Base-by-base conservation (phyloP, 2,113 vertebrate genomes). In the Daphoenositta chrysoptera region DNA sequence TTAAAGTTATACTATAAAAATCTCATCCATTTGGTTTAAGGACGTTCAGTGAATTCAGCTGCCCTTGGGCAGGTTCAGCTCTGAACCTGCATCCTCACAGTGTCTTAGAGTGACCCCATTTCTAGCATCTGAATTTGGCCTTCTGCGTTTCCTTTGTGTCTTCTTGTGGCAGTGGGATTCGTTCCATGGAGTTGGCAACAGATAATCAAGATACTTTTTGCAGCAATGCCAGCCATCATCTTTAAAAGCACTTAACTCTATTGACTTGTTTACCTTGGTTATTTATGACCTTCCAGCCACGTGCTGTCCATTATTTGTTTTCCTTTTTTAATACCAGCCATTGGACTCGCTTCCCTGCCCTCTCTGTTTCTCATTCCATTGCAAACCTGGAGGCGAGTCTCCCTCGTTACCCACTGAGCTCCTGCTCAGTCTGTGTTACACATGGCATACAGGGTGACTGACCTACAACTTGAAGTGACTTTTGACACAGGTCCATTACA, bases 191-290 rank as follows among this genome's bases (percentile, higher is more conserved):
- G 39, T 11, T 87, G 80, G 83, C 75, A 75, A n/a, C 58, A 89
- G 89, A 91, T 89, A 39, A 86, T 88, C 71, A 51, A 85, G 60
- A 86, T 23, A 26, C 14, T 22, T 82, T 71, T 35, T 71, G 91
- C 87, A 94, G 94, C 76, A 73, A 54, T 93, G 90, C 90, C 79
- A 94, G 88, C 69, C 58, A 37, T 82, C 6, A 0, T 65, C 75
- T 89, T 79, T 89, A 54, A 84, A 95, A 96, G 95, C 94, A 95
- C 92, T 96, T 92, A 86, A 77, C 42, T 40, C 85, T 81, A 7
- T 48, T 80, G 58, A 70, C 31, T 76, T 73, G 80, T 95, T 91
- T 94, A 93, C 84, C 61, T 4, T 90, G 60, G 63, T 92, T 93
- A 85, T 90, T 93, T 90, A 63, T 93, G 94, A 73, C 79, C 61